These are phyloP conservation scores for Eupithecia subumbrata DNA, from an alignment of 2,888 invertebrate genomes.

Conservation along the genomic window DNA sequence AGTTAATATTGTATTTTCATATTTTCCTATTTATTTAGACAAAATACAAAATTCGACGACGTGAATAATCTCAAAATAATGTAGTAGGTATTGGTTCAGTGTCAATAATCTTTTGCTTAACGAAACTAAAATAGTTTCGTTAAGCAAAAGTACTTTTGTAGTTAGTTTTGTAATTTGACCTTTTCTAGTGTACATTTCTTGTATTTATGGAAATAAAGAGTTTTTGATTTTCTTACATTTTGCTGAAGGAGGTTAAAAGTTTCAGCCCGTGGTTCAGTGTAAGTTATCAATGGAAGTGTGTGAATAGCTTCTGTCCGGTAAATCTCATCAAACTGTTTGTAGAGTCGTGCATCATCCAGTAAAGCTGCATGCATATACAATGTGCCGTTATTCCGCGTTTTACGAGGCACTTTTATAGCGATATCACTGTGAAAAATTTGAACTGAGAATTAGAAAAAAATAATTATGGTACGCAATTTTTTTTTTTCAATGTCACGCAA, in stretches of 20 bases:
- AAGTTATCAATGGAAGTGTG: constrained; percentile 88
- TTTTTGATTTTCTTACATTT: constrained; percentile 67
- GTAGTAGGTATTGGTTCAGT: no score
- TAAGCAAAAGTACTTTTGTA: no score
- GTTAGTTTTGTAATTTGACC: no score
- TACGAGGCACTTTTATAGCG: constrained; percentile 87
- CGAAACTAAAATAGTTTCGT: no score
- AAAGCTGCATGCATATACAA: constrained; percentile 90
- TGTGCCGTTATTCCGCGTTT: constrained; percentile 93
- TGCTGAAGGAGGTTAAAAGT: constrained; percentile 88
- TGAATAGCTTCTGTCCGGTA: constrained; percentile 85
- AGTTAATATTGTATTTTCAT: no score
- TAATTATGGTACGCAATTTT: not conserved
- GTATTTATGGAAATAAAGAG: no score
- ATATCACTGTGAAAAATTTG: constrained; percentile 82
- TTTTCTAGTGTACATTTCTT: no score
- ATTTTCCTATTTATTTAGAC: no score
- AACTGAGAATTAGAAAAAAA: not conserved
- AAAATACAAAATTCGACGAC: no score
- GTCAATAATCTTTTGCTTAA: no score
- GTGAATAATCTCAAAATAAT: no score
- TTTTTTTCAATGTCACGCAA: not conserved
- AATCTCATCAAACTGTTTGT: constrained; percentile 83
- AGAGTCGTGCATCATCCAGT: constrained; percentile 77
- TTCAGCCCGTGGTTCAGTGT: constrained; percentile 89